phyloP scores from a whole-genome alignment of 2,888 invertebrate species.

The Tenthredo notha region DNA sequence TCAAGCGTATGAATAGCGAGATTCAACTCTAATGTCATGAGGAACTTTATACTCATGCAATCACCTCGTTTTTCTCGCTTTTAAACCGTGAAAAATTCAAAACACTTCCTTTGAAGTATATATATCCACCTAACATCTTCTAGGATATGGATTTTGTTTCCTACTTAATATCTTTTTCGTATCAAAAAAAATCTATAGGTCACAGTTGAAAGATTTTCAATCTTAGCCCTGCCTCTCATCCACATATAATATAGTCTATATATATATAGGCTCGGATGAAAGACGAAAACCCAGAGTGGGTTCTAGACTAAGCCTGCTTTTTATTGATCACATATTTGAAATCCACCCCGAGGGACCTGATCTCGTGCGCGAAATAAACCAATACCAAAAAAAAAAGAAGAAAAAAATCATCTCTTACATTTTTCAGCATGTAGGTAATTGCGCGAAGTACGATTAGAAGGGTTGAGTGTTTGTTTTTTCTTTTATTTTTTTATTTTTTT shows the following conservation, averaged over 20 bases:
- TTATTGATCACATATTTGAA: conserved; percentile 28
- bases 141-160: not conserved
- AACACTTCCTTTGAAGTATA: not conserved
- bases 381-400: not conserved
- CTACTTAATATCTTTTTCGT: conserved; percentile 1
- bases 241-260: not conserved
- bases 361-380: not conserved
- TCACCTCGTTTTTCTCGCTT: not conserved
- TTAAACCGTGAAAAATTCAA: not conserved
- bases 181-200: not conserved
- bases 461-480: too few relatives aligned
- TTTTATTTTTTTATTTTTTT: too few relatives aligned
- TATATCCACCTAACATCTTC: not conserved
- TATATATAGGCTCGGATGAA: not conserved
- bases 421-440: not conserved
- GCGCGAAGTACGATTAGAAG: not conserved
- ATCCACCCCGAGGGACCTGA: not conserved
- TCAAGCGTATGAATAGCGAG: conserved; percentile 2
- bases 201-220: conserved; percentile 1
- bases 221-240: not conserved
- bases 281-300: conserved; percentile 19
- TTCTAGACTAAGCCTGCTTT: conserved; percentile 18
- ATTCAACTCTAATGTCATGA: not conserved
- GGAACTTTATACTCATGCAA: not conserved
- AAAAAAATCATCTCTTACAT: not conserved